Evolutionary conservation across 2,113 vertebrate species (phyloP).

Genomic region (Varanus komodoensis): DNA sequence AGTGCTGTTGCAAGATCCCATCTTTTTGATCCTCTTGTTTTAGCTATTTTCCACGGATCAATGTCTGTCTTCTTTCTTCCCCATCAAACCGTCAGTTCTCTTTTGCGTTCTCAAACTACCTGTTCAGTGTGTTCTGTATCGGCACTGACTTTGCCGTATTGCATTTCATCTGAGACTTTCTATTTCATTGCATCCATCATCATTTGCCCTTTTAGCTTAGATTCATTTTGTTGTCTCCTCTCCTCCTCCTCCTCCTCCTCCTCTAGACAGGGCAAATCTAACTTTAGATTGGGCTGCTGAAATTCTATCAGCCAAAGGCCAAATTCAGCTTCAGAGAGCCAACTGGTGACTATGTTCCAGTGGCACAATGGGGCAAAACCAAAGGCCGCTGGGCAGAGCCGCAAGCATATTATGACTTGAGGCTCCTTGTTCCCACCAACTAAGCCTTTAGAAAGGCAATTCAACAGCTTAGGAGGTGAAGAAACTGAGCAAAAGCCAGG

Average conservation of each 20-base stretch:
- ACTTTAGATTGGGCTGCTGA: no score
- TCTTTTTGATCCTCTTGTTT: background rate
- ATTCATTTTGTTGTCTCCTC: background rate
- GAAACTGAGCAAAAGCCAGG: no score
- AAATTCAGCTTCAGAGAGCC: no score
- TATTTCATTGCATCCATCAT: background rate
- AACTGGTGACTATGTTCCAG: no score
- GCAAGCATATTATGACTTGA: no score
- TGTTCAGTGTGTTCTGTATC: background rate
- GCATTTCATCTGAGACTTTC: background rate
- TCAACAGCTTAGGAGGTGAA: background rate
- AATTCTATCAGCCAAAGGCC: no score
- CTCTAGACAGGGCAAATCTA: no score
- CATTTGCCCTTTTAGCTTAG: background rate
- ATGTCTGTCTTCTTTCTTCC: background rate
- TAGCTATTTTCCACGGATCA: background rate
- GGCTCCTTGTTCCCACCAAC: no score
- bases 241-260: background rate
- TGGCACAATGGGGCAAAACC: no score
- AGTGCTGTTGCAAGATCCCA: background rate
- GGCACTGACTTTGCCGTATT: background rate
- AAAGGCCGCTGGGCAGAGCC: no score
- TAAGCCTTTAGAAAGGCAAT: no score
- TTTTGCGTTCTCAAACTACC: background rate
- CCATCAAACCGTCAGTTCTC: background rate